phyloP scores from a whole-genome alignment of 2,797 vertebrate genomes.

The Gastrophryne carolinensis region DNA sequence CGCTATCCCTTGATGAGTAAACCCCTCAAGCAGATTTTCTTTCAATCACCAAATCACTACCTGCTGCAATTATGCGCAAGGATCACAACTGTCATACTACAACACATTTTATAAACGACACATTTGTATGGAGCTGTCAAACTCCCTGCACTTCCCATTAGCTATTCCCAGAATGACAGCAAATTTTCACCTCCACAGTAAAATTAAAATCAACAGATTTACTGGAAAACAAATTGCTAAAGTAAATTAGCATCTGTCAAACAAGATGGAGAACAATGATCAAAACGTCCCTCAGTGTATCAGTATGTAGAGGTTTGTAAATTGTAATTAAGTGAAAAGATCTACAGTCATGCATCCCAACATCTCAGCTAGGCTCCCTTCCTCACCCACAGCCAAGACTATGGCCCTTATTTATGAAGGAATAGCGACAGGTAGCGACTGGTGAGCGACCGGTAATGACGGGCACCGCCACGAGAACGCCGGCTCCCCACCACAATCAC shows the following conservation, averaged over 20 bases:
- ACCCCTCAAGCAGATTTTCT: neutral
- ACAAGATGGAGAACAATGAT: neutral
- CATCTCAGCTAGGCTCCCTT: no score
- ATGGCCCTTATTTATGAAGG: no score
- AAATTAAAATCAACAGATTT: slow-evolving; percentile 32
- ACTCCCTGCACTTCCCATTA: neutral
- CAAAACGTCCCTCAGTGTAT: neutral
- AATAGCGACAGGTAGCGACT: no score
- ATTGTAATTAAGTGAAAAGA: neutral
- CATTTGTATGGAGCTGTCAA: slow-evolving; percentile 30
- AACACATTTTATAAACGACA: slow-evolving; percentile 27
- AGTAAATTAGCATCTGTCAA: slow-evolving; percentile 22
- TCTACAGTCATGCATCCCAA: neutral
- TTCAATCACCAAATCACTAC: slow-evolving; percentile 8
- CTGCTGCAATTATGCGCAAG: neutral
- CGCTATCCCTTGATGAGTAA: no score
- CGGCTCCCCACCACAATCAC: no score
- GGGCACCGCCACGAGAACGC: no score
- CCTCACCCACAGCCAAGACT: no score
- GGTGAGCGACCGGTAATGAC: no score
- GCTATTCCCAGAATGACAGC: slow-evolving; percentile 3
- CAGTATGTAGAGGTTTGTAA: neutral
- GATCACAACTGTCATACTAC: neutral
- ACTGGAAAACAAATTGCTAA: slow-evolving; percentile 10
- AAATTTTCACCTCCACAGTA: neutral